Evolutionary conservation across 2,113 vertebrate species (phyloP), one percentile per base, ranked within the genome.

Genomic region (Larimichthys polyactis): DNA sequence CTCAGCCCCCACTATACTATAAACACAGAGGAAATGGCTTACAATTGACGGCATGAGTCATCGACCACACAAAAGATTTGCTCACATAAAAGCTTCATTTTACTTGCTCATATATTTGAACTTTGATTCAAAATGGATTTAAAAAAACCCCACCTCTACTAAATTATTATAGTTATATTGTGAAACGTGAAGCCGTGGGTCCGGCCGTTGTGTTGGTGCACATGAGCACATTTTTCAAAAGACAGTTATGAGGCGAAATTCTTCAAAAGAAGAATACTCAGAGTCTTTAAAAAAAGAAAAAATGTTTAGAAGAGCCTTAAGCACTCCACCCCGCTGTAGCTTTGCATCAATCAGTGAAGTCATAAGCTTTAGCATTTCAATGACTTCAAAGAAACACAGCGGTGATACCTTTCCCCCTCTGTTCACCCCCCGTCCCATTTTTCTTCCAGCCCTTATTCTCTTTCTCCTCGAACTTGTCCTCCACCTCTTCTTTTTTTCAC

Each of bases 1-100:
- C 29, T 5, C 16, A 71, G 55, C 60, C 27, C 8, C 67, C 15
- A 5, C 59, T 48, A 49, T 60, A 55, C 59, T 48, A 43, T 60
- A 55, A 84, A 68, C 57, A 60, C 2, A 64, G 55, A 75, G 54
- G 51, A 68, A 69, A 73, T 71, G 66, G 29, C 20, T 44, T 58
- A n/a, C 49, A 51, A 65, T 58, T 71, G 68, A 44, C 52, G 4
- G 58, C 4, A 27, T 80, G 77, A 86, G 63, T 89, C 83, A 80
- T 55, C 22, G 7, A 9, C 15, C 52, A 15, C 36, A 46, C 63
- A 80, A 44, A 8, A 49, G 40, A 65, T 29, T 1, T 44, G 64
- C 64, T 55, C 14, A 68, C 52, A 27, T 51, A 40, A 74, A 77
- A 73, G 20, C 44, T 60, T 14, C 27, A 29, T 29, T 66, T 76